These are phyloP conservation scores for Coracias cyanogaster DNA, from an alignment of 2,797 vertebrate species.

Conservation along the genomic window DNA sequence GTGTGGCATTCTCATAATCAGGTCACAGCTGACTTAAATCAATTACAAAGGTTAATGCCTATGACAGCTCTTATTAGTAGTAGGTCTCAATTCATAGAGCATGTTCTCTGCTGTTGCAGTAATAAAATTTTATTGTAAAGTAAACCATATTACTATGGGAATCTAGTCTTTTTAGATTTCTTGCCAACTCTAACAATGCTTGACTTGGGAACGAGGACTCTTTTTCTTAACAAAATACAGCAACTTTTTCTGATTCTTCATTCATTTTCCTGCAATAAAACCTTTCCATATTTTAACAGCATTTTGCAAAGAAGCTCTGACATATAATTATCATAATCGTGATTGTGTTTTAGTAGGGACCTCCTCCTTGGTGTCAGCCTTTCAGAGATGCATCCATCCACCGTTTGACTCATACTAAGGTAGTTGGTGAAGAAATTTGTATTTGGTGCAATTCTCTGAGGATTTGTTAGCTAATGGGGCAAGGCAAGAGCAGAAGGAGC, in stretches of 20 bases:
- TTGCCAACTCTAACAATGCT: neutral
- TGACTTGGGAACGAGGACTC: fast-evolving
- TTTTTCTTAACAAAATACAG: neutral
- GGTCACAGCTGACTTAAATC: slow-evolving; percentile 8
- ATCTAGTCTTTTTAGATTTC: neutral
- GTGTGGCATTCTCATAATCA: slow-evolving; percentile 27
- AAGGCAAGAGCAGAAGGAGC: neutral
- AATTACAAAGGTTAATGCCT: neutral
- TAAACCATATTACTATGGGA: neutral
- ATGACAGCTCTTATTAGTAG: neutral
- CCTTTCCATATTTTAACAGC: neutral
- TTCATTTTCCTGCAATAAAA: neutral
- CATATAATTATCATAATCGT: neutral
- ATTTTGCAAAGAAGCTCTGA: neutral
- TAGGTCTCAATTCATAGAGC: neutral
- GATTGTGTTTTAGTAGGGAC: neutral
- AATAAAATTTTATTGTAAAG: neutral
- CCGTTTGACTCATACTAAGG: neutral
- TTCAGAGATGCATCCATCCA: neutral
- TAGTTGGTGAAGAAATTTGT: neutral
- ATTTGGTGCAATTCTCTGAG: neutral
- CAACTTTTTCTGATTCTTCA: neutral
- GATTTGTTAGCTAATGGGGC: neutral
- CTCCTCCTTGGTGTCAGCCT: neutral
- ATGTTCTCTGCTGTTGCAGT: neutral